These are phyloP conservation scores for Myotis pilosus DNA, from an alignment of 2,797 vertebrate genomes.

Conservation along the genomic window DNA sequence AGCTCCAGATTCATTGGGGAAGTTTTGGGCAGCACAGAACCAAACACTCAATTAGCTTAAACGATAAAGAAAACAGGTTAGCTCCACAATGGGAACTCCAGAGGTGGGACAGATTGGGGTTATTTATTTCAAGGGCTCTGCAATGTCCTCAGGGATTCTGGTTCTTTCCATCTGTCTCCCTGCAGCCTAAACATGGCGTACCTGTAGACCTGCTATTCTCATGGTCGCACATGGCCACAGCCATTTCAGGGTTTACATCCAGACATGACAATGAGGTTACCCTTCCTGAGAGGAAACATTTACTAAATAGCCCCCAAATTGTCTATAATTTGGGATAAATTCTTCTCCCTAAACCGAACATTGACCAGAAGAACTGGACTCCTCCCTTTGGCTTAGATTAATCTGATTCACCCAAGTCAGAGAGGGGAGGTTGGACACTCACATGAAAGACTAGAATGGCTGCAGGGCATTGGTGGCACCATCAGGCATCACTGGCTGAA, in stretches of 20 bases:
- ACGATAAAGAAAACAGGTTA: neutral
- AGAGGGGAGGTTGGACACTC: neutral
- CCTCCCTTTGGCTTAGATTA: neutral
- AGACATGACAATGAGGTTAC: neutral
- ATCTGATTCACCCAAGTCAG: neutral
- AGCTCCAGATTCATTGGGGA: neutral
- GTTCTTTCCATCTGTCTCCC: neutral
- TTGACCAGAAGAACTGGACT: neutral
- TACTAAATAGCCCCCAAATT: neutral
- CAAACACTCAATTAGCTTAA: neutral
- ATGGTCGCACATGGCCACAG: neutral
- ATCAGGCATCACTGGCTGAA: neutral
- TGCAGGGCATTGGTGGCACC: neutral
- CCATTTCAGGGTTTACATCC: neutral
- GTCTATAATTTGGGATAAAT: conserved; percentile 2
- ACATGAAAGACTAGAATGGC: neutral
- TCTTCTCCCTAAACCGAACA: neutral
- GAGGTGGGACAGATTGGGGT: neutral
- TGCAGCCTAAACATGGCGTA: neutral
- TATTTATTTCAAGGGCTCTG: neutral
- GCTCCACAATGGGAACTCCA: neutral
- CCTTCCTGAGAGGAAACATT: neutral
- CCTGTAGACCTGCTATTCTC: neutral
- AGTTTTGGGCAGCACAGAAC: neutral
- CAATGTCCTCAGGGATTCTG: neutral